Evolutionary conservation across 2,113 vertebrate species (phyloP).

Genomic region (Dipodomys spectabilis): DNA sequence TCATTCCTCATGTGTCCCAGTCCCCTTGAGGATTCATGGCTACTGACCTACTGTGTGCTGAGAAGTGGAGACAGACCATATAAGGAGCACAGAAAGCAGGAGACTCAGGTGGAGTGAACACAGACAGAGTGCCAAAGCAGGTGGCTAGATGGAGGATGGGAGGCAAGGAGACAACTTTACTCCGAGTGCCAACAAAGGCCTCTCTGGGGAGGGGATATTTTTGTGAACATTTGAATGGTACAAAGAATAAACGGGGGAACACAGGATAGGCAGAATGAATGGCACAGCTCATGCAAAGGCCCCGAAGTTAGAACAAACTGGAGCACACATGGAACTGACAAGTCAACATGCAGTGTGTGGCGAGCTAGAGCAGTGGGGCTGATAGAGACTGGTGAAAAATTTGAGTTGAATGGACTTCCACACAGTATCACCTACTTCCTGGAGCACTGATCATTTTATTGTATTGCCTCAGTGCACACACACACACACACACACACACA

Average conservation of each 20-base stretch:
- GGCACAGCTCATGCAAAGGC: not conserved
- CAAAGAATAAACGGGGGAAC: not conserved
- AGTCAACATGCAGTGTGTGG: not conserved
- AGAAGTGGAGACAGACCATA: not conserved
- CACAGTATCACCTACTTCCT: too few relatives aligned
- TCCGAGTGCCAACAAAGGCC: not conserved
- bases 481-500: too few relatives aligned
- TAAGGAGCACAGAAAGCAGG: not conserved
- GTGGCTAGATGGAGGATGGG: accelerated
- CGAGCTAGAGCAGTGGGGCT: not conserved
- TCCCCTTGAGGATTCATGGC: not conserved
- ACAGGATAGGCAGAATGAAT: not conserved
- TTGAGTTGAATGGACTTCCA: not conserved
- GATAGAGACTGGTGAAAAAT: not conserved
- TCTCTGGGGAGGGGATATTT: not conserved
- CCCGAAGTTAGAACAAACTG: not conserved
- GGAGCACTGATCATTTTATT: not conserved
- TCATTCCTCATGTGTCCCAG: accelerated
- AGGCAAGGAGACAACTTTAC: not conserved
- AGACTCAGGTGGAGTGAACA: not conserved
- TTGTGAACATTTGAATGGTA: not conserved
- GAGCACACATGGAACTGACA: not conserved
- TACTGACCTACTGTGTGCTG: not conserved
- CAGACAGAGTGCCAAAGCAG: not conserved
- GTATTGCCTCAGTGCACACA: not conserved